These are phyloP conservation scores for Lutraria rhynchaena DNA, from an alignment of 1,140 invertebrate genomes.

Conservation along the genomic window DNA sequence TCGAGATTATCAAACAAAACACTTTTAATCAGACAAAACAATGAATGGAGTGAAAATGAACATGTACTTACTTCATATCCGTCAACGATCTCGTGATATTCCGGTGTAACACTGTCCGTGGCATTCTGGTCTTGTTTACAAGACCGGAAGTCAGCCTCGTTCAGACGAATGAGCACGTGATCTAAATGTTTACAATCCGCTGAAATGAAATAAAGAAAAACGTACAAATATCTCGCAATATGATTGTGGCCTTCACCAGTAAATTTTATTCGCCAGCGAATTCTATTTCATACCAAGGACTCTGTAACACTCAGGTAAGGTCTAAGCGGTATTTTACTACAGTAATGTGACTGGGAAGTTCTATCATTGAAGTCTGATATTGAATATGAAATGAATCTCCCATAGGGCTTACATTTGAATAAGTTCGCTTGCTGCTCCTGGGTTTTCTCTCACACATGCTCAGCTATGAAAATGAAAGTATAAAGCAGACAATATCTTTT, in stretches of 20 bases:
- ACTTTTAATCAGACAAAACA: background rate
- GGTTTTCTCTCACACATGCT: background rate
- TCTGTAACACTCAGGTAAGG: background rate
- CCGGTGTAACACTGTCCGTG: background rate
- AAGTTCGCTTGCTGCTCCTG: background rate
- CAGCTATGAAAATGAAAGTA: background rate
- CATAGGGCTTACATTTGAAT: background rate
- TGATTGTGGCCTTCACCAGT: background rate
- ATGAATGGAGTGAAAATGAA: background rate
- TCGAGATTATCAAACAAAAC: background rate
- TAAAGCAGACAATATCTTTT: background rate
- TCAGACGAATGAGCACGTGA: background rate
- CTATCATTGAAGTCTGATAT: background rate
- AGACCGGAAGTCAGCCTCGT: constrained; percentile 1
- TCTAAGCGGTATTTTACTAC: background rate
- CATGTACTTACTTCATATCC: constrained; percentile 12
- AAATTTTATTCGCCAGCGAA: background rate
- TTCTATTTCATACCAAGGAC: background rate
- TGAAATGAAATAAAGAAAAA: background rate
- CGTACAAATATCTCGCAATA: background rate
- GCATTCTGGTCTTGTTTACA: background rate
- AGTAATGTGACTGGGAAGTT: background rate
- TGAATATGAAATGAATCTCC: background rate
- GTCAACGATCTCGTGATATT: constrained; percentile 18
- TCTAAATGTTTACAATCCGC: constrained; percentile 5